A percentile compares a stretch with the other conserved stretches of the same genome.
Conservation (phyloP, 2,113 vertebrate genomes). For the Hydropotes inermis region DNA sequence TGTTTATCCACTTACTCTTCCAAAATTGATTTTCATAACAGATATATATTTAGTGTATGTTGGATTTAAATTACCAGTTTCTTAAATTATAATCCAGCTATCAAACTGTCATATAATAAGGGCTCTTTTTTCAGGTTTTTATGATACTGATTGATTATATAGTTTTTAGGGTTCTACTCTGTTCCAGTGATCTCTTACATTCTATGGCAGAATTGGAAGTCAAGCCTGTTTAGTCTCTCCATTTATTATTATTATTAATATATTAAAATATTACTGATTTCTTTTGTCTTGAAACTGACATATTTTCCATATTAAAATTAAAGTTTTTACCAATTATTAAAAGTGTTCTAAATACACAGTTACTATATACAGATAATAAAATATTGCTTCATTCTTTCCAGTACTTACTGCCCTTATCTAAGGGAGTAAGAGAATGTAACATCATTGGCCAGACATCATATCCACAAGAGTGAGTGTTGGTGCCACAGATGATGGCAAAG, state of each 20-base stretch:
- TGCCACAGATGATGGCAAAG: not conserved
- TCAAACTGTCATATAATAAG: not conserved
- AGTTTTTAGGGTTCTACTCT: not conserved
- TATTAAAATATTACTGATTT: not conserved
- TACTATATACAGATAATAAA: constrained; percentile 15
- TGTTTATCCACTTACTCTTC: not conserved
- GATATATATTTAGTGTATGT: not conserved
- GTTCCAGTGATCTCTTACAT: not conserved
- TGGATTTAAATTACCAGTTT: not conserved
- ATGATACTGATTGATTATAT: not conserved
- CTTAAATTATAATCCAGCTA: not conserved
- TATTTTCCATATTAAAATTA: constrained; percentile 18
- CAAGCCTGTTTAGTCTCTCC: not conserved
- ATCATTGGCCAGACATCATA: not conserved
- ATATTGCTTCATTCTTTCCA: not conserved
- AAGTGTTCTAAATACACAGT: not conserved
- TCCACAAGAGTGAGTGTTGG: not conserved
- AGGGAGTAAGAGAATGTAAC: not conserved
- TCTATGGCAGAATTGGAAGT: not conserved
- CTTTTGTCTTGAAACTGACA: not conserved
- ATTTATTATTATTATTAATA: not conserved
- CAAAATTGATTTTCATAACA: not conserved
- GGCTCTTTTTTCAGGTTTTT: not conserved
- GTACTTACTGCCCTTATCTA: not conserved
- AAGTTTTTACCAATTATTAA: not conserved